A percentile compares a stretch with the other conserved stretches of the same genome.
Conservation (phyloP, 2,888 invertebrate genomes). For the Apoderus coryli region DNA sequence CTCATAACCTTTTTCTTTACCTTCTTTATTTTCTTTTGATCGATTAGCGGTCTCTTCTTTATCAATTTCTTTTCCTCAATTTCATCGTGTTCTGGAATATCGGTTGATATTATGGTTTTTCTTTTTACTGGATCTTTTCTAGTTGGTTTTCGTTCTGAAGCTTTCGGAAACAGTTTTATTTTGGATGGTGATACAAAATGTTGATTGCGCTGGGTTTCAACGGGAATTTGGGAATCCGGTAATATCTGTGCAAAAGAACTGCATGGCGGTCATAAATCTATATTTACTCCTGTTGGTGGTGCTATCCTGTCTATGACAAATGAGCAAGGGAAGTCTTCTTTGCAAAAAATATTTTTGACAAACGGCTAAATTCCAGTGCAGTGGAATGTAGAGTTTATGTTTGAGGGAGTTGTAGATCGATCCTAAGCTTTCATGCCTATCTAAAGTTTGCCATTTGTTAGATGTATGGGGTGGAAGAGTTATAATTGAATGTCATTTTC, state of each 20-base stretch:
- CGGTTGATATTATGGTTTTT: conserved; percentile 2
- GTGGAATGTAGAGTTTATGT: conserved; percentile 15
- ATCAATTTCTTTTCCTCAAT: conserved; percentile 7
- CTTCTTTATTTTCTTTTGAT: conserved; percentile 6
- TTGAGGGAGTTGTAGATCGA: conserved; percentile 12
- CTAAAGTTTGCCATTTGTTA: conserved; percentile 22
- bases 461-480: conserved; percentile 22
- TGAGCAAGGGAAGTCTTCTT: conserved; percentile 10
- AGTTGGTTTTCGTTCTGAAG: conserved; percentile 4
- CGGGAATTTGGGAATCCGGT: too few species aligned
- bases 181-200: too few species aligned
- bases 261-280: conserved; percentile 2
- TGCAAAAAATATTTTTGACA: conserved; percentile 10
- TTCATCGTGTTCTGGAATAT: conserved; percentile 7
- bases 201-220: too few species aligned
- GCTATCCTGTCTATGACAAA: conserved; percentile 8
- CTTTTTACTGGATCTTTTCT: too few species aligned
- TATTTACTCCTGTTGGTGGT: conserved; percentile 1
- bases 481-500: conserved; percentile 21
- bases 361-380: conserved; percentile 14
- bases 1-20: conserved; percentile 6
- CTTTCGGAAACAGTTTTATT: conserved; percentile 3
- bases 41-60: conserved; percentile 2
- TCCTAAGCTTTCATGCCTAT: conserved; percentile 12
- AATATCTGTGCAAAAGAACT: background rate